Percentiles rank a stretch among this genome's conserved stretches.
Conservation (phyloP, 1,140 invertebrate genomes). For the Hycleus cichorii region DNA sequence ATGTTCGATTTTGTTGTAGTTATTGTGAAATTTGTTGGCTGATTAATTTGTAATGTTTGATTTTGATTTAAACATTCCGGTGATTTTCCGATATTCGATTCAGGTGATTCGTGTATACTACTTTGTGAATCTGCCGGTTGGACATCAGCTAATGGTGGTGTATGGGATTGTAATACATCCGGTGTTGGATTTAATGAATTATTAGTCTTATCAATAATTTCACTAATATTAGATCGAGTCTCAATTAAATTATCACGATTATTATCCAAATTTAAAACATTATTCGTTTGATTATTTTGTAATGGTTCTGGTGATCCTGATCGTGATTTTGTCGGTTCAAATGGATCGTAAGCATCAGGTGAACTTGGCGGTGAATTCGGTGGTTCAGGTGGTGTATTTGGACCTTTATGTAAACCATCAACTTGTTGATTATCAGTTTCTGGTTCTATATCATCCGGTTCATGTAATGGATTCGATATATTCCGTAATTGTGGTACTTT, state of each 20-base stretch:
- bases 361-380: constrained; percentile 55
- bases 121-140: constrained; percentile 40
- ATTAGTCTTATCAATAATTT: constrained; percentile 10
- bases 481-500: constrained; percentile 52
- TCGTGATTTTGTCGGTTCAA: constrained; percentile 77
- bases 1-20: neutral
- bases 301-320: constrained; percentile 46
- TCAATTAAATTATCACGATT: constrained; percentile 5
- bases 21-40: constrained; percentile 6
- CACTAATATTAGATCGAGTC: constrained; percentile 6
- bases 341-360: constrained; percentile 78
- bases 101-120: constrained; percentile 28
- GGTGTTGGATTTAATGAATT: constrained; percentile 15
- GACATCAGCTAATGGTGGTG: constrained; percentile 42
- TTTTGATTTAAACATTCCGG: constrained; percentile 19
- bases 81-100: constrained; percentile 26
- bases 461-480: constrained; percentile 55
- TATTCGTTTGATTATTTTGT: constrained; percentile 30
- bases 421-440: constrained; percentile 42
- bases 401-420: constrained; percentile 41
- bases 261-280: constrained; percentile 3
- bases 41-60: constrained; percentile 22
- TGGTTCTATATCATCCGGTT: constrained; percentile 44
- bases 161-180: constrained; percentile 29
- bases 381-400: constrained; percentile 57